Base-by-base conservation (phyloP, 2,888 invertebrate genomes). In the Aquatica leii region DNA sequence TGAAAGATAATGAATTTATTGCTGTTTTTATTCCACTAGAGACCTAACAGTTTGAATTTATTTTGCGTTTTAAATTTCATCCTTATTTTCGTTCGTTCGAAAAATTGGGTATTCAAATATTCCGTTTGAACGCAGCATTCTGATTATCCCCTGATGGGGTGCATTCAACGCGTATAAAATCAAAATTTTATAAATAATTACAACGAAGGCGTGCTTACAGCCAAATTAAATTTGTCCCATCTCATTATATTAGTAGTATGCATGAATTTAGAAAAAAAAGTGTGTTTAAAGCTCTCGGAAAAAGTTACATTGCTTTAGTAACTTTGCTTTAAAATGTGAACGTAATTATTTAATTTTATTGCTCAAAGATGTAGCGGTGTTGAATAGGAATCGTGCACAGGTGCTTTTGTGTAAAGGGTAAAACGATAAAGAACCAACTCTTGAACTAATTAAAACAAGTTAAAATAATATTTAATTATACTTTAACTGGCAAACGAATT, bases 381-480 rank as follows among this genome's bases (percentile, higher is more conserved):
- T 62, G 60, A 60, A 57, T 53, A 57, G 58, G 66, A 64, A 58
- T 66, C 53, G 56, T 62, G 59, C 59, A 51, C 63, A 63, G 65
- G 64, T 64, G 64, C 59, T 64, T 49, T 52, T n/a, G 48, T 60
- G 54, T 52, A 63, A 65, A 66, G 62, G 49, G 43, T 53, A 59
- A 55, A 55, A 41, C 60, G 59, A 66, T 66, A 63, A 66, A 67
- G 66, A 65, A 69, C 69, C 67, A 60, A 66, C 60, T 62, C 65
- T 53, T 65, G 65, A 66, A 63, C 71, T 73, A 73, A 73, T 73
- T 73, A 73, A 70, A 68, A 67, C 72, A 66, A 70, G 70, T 71
- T 71, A 68, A 69, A 73, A 71, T 73, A 71, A 71, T 70, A 70
- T 71, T 71, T 72, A 71, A 72, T 72, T 72, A 71, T 61, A 58